phyloP scores from a whole-genome alignment of 2,113 vertebrate species.

The Nothobranchius furzeri region DNA sequence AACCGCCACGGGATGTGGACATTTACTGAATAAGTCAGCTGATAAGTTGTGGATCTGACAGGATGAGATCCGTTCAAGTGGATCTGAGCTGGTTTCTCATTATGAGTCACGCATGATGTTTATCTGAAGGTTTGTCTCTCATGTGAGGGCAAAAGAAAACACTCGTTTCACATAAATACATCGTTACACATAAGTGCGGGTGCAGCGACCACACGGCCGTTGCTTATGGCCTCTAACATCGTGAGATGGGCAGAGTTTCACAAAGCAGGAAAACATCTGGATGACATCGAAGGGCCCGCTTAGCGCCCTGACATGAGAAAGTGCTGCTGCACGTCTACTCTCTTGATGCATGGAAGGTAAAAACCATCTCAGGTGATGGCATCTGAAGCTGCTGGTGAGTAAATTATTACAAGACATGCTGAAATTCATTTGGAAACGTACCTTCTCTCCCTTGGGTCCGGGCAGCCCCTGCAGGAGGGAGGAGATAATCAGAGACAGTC shows the following conservation, averaged over 20 bases:
- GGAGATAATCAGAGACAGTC: slow-evolving; percentile 56
- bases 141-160: slow-evolving; percentile 16
- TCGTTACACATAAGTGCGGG: slow-evolving; percentile 1
- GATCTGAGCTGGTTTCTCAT: slow-evolving; percentile 13
- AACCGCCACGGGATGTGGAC: slow-evolving; percentile 36
- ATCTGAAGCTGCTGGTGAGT: neutral
- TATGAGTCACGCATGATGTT: slow-evolving; percentile 6
- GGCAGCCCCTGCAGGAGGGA: slow-evolving; percentile 82
- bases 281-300: slow-evolving; percentile 59
- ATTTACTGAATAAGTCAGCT: slow-evolving; percentile 36
- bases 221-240: slow-evolving; percentile 23
- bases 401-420: slow-evolving; percentile 16
- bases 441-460: slow-evolving; percentile 94
- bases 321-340: slow-evolving; percentile 49
- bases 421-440: slow-evolving; percentile 66
- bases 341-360: slow-evolving; percentile 30
- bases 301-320: slow-evolving; percentile 62
- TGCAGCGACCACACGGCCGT: slow-evolving; percentile 23
- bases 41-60: slow-evolving; percentile 32
- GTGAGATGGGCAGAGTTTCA: slow-evolving; percentile 44
- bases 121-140: slow-evolving; percentile 28
- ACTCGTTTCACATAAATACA: neutral
- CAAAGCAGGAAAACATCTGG: slow-evolving; percentile 67
- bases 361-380: slow-evolving; percentile 16
- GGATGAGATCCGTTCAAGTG: neutral